Evolutionary conservation across 2,888 invertebrate genomes (phyloP), one percentile per base, ranked within the genome.

Genomic region (Lithodes maja): DNA sequence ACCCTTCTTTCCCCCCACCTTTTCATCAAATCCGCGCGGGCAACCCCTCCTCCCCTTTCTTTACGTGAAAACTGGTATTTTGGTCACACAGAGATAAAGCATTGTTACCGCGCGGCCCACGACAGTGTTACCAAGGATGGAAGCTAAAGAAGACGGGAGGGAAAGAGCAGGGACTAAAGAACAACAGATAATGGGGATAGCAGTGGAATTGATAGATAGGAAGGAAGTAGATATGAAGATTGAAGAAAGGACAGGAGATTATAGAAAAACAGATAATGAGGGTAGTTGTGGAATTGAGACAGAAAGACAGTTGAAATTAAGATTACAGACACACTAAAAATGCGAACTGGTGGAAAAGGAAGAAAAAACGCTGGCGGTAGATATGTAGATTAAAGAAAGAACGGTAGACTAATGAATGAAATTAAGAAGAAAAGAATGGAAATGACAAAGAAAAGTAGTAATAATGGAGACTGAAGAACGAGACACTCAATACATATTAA

Each of bases 1-100:
- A 50, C 84, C 54, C 50, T 17, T 69, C 17, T 52, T 77, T 54
- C 85, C 68, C 71, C 77, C 85, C 85, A 54, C 80, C 75, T 87
- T 87, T 87, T 87, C 87, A 87, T 83, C 87, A 82, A 82, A 83
- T 87, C 87, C 87, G 82, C 61, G 87, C 77, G 77, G 68, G 52
- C 87, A 68, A 71, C 78, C 87, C 85, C 77, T 75, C 82, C 80
- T 78, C 77, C 77, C 85, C 83, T 78, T 83, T 83, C 87, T 87
- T 87, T 87, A 87, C 87, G 87, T 87, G 82, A 83, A 87, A 87
- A 87, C 87, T 87, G 87, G 87, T 87, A 87, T 87, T 87, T 87
- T 83, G 87, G 87, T 82, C 86, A 52, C 81, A 87, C 87, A 83
- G 77, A 83, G 82, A 87, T 87, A 83, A 83, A 83, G 83, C 83